Evolutionary conservation across 2,113 vertebrate genomes (phyloP).

Genomic region (Gavialis gangeticus): DNA sequence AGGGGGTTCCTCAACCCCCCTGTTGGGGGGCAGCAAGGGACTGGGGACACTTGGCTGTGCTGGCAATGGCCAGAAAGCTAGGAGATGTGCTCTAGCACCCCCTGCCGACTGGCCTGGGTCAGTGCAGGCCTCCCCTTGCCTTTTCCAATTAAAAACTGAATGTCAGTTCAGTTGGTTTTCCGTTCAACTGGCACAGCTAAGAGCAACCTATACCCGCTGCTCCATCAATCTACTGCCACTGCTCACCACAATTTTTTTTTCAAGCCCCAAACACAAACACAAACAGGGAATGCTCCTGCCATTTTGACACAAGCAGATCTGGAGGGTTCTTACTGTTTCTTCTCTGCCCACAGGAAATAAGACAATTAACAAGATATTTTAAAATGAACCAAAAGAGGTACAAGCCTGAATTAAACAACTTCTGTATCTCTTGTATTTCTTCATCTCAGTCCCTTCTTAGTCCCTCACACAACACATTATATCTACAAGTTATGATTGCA

Average conservation of each 20-base stretch:
- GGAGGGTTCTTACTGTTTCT: background rate
- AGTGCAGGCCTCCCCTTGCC: no score
- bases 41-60: no score
- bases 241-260: background rate
- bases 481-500: background rate
- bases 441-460: rapidly evolving
- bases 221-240: background rate
- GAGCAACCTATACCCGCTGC: background rate
- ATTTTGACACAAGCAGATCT: background rate
- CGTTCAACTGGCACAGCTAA: no score
- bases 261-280: background rate
- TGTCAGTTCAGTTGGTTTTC: no score
- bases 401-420: background rate
- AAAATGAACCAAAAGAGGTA: background rate
- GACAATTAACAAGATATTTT: background rate
- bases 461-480: rapidly evolving
- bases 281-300: rapidly evolving
- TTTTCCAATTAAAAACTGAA: no score
- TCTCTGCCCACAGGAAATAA: background rate
- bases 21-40: no score
- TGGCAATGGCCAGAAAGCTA: no score
- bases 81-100: no score
- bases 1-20: no score
- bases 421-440: background rate
- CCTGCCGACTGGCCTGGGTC: no score